Evolutionary conservation across 2,113 vertebrate genomes (phyloP).

Genomic region (Uria aalge): DNA sequence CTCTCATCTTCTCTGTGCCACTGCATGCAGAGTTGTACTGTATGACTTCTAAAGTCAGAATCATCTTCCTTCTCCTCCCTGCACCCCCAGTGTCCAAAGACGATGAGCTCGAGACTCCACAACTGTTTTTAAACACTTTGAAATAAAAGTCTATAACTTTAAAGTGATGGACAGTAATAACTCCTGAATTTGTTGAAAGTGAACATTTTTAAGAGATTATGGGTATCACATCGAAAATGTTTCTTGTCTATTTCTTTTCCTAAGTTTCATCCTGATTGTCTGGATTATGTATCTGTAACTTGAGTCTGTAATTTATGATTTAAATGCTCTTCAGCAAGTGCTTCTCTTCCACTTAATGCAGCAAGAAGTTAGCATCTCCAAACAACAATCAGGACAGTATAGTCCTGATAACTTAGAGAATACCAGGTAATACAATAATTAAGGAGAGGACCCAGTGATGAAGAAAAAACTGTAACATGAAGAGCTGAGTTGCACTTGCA

Average conservation of each 20-base stretch:
- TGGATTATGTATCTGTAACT: neutral
- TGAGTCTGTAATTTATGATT: neutral
- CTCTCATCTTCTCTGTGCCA: neutral
- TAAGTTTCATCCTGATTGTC: neutral
- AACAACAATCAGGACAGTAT: neutral
- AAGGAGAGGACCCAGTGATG: neutral
- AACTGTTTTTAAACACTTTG: neutral
- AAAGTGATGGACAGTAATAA: neutral
- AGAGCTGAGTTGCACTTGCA: neutral
- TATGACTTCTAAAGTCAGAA: neutral
- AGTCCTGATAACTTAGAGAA: neutral
- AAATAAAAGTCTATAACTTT: neutral
- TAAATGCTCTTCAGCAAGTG: neutral
- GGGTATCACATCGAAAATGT: neutral
- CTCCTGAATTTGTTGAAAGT: neutral
- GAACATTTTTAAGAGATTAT: neutral
- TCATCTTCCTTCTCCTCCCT: neutral
- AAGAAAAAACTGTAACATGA: neutral
- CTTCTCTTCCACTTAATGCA: neutral
- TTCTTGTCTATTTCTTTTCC: neutral
- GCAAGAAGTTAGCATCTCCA: neutral
- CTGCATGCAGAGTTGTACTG: neutral
- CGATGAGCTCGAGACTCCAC: neutral
- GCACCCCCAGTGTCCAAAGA: too few relatives aligned
- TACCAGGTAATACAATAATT: neutral